Conservation (phyloP, 1,140 invertebrate species). For the Halesus radiatus region DNA sequence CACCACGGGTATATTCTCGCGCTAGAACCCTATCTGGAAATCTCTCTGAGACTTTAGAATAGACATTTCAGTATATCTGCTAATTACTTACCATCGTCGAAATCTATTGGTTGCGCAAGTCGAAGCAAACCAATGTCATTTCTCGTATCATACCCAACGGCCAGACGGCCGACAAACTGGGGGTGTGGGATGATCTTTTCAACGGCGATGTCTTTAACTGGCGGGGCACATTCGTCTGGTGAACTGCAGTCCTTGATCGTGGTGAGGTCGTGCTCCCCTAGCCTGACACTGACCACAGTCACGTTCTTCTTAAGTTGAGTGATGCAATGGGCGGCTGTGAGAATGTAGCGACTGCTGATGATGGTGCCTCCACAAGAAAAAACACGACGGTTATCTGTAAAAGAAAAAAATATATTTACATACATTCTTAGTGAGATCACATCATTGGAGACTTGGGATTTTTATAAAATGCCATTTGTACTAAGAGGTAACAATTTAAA, state of each 20-base stretch:
- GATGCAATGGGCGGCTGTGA: slow-evolving; percentile 82
- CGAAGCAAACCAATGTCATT: slow-evolving; percentile 75
- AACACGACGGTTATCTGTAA: background rate
- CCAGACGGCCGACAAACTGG: slow-evolving; percentile 61
- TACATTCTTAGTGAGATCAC: background rate
- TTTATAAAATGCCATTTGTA: no score
- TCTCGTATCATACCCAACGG: slow-evolving; percentile 59
- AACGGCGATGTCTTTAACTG: slow-evolving; percentile 73
- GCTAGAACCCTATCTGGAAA: no score
- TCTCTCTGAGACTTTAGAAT: no score
- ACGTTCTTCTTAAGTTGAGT: slow-evolving; percentile 62
- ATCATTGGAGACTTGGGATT: no score
- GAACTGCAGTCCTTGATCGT: slow-evolving; percentile 71
- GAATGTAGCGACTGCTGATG: slow-evolving; percentile 76
- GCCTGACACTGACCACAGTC: slow-evolving; percentile 67
- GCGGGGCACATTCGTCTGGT: slow-evolving; percentile 67
- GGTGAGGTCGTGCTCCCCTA: slow-evolving; percentile 74
- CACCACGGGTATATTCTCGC: no score
- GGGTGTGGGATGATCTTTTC: slow-evolving; percentile 72
- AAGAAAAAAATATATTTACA: background rate
- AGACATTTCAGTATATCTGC: no score
- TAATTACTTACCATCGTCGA: slow-evolving; percentile 65
- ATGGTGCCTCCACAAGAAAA: slow-evolving; percentile 73
- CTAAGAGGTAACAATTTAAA: no score
- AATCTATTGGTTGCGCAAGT: slow-evolving; percentile 56